Evolutionary conservation across 2,888 invertebrate genomes (phyloP).

Genomic region (Drosophila peninsularis): DNA sequence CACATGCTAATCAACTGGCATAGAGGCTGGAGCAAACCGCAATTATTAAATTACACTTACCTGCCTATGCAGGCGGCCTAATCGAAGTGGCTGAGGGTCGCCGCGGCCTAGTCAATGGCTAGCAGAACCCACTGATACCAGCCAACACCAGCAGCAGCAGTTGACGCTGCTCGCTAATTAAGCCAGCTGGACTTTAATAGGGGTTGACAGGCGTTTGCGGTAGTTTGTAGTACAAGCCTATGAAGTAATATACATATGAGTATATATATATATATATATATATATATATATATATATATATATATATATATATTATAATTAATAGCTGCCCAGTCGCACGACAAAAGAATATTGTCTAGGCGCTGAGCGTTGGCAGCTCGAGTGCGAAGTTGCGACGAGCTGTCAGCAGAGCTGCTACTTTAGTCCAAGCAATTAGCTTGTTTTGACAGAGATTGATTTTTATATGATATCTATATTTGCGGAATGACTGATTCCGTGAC

Average conservation of each 20-base stretch:
- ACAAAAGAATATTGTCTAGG: conserved; percentile 3
- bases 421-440: neutral
- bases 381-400: conserved; percentile 23
- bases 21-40: conserved; percentile 58
- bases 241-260: neutral
- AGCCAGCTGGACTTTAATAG: conserved; percentile 49
- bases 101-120: no score
- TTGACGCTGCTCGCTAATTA: conserved; percentile 58
- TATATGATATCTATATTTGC: neutral
- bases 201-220: conserved; percentile 50
- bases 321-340: neutral
- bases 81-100: conserved; percentile 50
- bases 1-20: conserved; percentile 74
- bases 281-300: conserved; percentile 3
- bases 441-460: conserved; percentile 7
- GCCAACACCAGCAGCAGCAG: conserved; percentile 41
- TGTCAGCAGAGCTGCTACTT: conserved; percentile 4
- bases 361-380: conserved; percentile 23
- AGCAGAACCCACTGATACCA: conserved; percentile 38
- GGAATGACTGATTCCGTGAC: neutral
- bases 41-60: conserved; percentile 78
- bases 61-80: conserved; percentile 43
- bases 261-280: conserved; percentile 4
- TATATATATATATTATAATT: conserved; percentile 18
- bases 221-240: conserved; percentile 33